A percentile compares a stretch with the other conserved stretches of the same genome.
Evolutionary conservation across 53 echinoderm and acorn worm genomes (phyloP).

Genomic region (Patiria pectinifera): DNA sequence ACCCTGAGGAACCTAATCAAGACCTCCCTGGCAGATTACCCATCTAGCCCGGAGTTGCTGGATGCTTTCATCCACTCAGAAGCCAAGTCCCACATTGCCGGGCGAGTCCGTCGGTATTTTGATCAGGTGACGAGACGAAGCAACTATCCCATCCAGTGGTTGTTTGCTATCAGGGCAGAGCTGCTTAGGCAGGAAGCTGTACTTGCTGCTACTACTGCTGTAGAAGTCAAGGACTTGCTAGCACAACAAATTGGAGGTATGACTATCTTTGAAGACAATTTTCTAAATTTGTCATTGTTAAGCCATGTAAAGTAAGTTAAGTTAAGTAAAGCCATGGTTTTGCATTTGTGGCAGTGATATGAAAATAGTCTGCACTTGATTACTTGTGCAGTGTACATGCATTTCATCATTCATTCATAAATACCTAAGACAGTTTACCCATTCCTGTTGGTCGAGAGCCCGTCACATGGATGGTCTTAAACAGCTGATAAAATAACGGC

Average conservation of each 20-base stretch:
- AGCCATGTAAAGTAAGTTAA: no score
- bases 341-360: no score
- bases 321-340: no score
- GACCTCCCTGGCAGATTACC: conserved; percentile 76
- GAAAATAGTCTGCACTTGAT: no score
- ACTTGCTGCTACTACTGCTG: not conserved
- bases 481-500: no score
- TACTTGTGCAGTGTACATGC: no score
- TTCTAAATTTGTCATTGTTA: not conserved
- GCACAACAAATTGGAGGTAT: conserved; percentile 28
- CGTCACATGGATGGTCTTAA: no score
- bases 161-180: conserved; percentile 86
- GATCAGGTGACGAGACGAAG: conserved; percentile 66
- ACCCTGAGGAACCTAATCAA: conserved; percentile 76
- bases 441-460: no score
- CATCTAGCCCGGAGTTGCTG: conserved; percentile 73
- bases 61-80: conserved; percentile 79
- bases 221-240: not conserved
- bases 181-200: conserved; percentile 67
- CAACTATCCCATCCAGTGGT: conserved; percentile 72
- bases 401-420: no score
- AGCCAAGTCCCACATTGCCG: conserved; percentile 83
- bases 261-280: not conserved
- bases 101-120: conserved; percentile 89
- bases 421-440: no score